Evolutionary conservation across 2,113 vertebrate species (phyloP).

Genomic region (Camelus dromedarius): DNA sequence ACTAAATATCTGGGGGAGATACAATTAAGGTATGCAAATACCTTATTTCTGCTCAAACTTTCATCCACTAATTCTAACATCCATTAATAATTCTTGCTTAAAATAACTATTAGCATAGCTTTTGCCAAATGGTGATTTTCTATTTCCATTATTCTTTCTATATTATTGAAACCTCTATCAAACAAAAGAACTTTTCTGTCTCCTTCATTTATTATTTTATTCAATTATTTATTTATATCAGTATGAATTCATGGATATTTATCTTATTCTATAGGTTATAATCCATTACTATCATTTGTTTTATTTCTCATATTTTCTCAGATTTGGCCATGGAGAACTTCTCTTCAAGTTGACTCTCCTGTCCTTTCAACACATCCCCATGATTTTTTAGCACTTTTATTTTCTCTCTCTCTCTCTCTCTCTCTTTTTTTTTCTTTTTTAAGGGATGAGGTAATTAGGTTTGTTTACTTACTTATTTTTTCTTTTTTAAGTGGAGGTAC

Average conservation of each 20-base stretch:
- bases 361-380: background rate
- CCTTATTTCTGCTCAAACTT: slow-evolving; percentile 22
- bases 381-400: slow-evolving; percentile 11
- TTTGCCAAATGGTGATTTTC: slow-evolving; percentile 45
- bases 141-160: slow-evolving; percentile 38
- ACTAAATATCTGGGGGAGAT: background rate
- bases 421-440: too few species aligned
- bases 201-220: background rate
- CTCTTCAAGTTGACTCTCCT: background rate
- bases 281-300: background rate
- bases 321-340: background rate
- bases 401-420: background rate
- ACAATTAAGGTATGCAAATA: background rate
- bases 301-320: slow-evolving; percentile 7
- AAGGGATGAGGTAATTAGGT: too few species aligned
- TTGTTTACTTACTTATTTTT: too few species aligned
- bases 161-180: slow-evolving; percentile 4
- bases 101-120: background rate
- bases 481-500: too few species aligned
- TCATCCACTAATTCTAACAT: background rate
- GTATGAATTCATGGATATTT: slow-evolving; percentile 1
- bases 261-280: slow-evolving; percentile 46
- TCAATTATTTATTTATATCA: background rate
- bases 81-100: slow-evolving; percentile 42
- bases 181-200: background rate